These are phyloP conservation scores for Apodemus sylvaticus DNA, from an alignment of 2,113 vertebrate genomes.

Conservation along the genomic window DNA sequence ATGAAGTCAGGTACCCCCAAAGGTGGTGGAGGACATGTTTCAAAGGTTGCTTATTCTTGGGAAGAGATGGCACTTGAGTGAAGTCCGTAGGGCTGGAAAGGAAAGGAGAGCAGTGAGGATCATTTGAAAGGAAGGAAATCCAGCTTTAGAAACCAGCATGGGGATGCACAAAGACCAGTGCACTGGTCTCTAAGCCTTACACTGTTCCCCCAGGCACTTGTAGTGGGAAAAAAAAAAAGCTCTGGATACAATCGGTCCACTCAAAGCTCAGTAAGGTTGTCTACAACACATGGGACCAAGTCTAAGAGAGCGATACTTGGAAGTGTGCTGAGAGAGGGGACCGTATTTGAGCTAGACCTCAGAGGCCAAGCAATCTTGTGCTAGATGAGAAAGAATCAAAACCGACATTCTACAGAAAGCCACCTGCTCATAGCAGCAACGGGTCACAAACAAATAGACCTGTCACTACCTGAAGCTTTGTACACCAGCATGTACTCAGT, in stretches of 20 bases:
- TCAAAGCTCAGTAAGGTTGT: not conserved
- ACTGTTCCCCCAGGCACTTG: not conserved
- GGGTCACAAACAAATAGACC: not conserved
- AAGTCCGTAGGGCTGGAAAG: not conserved
- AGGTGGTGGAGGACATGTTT: not conserved
- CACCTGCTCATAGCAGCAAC: not conserved
- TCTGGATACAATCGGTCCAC: not conserved
- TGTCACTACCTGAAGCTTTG: not conserved
- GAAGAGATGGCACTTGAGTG: not conserved
- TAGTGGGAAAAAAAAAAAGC: not conserved
- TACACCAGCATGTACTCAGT: not conserved
- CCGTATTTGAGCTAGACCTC: not conserved
- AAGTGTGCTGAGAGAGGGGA: not conserved
- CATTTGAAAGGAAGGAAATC: not conserved
- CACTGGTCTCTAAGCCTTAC: not conserved
- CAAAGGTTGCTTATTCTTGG: not conserved
- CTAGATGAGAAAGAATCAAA: not conserved
- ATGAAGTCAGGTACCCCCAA: not conserved
- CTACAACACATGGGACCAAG: not conserved
- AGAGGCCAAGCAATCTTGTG: not conserved
- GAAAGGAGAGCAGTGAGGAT: not conserved
- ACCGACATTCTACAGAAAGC: too few species aligned
- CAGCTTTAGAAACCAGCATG: not conserved
- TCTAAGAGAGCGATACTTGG: not conserved
- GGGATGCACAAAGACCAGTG: accelerated